These are phyloP conservation scores for Eupsittula cactorum DNA, from an alignment of 2,113 vertebrate species.

Conservation along the genomic window DNA sequence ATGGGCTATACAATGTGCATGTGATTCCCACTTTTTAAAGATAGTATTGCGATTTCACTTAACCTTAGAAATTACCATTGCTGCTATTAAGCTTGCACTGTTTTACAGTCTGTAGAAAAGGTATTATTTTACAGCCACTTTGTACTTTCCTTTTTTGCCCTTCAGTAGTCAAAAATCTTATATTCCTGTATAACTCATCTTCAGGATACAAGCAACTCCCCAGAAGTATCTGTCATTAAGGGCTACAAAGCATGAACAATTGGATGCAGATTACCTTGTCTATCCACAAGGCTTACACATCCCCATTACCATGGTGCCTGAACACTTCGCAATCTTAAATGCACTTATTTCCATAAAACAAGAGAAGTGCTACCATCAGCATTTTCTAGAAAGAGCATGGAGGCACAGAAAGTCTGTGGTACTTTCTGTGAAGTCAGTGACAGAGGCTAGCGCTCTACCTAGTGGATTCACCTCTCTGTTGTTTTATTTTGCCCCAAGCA, in stretches of 20 bases:
- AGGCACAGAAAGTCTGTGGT: background rate
- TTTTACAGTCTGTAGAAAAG: background rate
- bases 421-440: background rate
- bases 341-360: slow-evolving; percentile 23
- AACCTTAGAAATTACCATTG: background rate
- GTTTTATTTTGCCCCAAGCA: background rate
- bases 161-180: background rate
- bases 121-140: background rate
- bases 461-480: background rate
- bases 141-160: background rate
- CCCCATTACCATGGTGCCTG: slow-evolving; percentile 25
- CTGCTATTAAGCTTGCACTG: background rate
- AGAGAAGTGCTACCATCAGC: background rate
- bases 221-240: slow-evolving; percentile 8
- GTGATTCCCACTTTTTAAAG: background rate
- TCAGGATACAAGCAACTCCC: background rate
- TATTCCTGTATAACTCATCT: background rate
- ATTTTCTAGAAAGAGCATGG: background rate
- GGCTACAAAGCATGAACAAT: slow-evolving; percentile 51
- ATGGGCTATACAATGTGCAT: background rate
- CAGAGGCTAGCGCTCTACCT: background rate
- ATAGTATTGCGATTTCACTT: background rate
- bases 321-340: slow-evolving; percentile 24
- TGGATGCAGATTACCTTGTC: slow-evolving; percentile 40
- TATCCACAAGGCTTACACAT: background rate